Evolutionary conservation across 2,888 invertebrate species (phyloP), one percentile per base, ranked within the genome.

Genomic region (Punctoribates punctum): DNA sequence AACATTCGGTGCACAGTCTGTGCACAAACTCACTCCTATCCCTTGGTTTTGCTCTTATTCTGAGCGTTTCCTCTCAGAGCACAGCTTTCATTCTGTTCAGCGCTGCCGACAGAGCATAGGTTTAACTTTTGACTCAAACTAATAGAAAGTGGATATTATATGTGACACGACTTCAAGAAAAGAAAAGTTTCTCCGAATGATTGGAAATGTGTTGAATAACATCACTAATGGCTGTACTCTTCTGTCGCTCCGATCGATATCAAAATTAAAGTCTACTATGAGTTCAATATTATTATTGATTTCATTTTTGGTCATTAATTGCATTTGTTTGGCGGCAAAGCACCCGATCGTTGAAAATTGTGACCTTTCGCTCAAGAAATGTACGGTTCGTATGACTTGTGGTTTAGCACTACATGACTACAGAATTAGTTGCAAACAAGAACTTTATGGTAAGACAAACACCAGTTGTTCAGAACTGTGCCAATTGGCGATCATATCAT

Each of bases 371-470:
- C 51, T 74, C 48, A 67, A 54, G 25, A 74, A 54, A 20, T 77
- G 77, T 65, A 67, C 75, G 1, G 48, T 20, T 34, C 60, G 70
- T 34, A 77, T 77, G 73, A 29, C 51, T 11, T 77, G 77, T 57
- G 77, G 62, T 20, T 65, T 77, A 54, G 65, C 75, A n/a, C 67
- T 77, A 20, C 75, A 75, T 51, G 75, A 75, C 54, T 77, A 75
- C 38, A 60, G 75, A 13, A 73, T 75, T 6, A 75, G 75, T 73
- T 77, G 77, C 46, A 65, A 67, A 25, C 73, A 60, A 34, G 54
- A 74, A 48, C 65, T 77, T 11, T 62, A 75, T 27, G 74, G 74
- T 20, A 29, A 23, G 25, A 67, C 57, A 13, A 34, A 46, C 25
- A 48, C 34, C 23, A 75, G 23, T 20, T 77, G 77, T 75, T 73